A percentile compares a stretch with the other conserved stretches of the same genome.
Evolutionary conservation across 2,113 vertebrate genomes (phyloP).

Genomic region (Lanius collurio): DNA sequence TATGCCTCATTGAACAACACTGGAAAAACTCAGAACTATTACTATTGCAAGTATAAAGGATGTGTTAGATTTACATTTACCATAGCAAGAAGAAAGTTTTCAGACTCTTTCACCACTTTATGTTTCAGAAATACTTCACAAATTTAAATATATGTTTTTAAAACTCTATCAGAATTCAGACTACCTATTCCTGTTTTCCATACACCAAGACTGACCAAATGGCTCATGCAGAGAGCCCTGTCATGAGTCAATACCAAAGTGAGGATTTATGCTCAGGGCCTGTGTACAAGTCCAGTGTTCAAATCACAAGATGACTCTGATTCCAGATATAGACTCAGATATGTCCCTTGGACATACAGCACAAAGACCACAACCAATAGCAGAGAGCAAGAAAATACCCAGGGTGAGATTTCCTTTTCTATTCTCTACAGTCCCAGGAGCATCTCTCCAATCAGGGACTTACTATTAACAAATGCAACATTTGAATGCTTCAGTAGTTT

Average conservation of each 20-base stretch:
- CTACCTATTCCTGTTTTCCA: not conserved
- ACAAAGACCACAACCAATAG: not conserved
- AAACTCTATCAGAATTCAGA: not conserved
- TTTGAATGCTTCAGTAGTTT: not conserved
- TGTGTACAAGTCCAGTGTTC: not conserved
- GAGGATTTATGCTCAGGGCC: not conserved
- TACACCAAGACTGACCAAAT: not conserved
- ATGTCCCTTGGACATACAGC: not conserved
- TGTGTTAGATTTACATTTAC: not conserved
- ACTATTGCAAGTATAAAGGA: not conserved
- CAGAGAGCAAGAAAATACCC: not conserved
- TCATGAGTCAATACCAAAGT: not conserved
- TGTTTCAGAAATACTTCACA: not conserved
- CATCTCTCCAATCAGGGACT: not conserved
- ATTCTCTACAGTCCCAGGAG: not conserved
- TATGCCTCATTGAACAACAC: not conserved
- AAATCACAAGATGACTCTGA: not conserved
- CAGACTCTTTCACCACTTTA: not conserved
- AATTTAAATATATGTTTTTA: not conserved
- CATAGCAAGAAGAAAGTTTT: not conserved
- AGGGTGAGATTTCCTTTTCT: constrained; percentile 1
- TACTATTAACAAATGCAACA: not conserved
- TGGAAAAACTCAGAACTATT: not conserved
- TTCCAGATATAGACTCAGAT: not conserved
- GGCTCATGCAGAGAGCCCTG: not conserved